Evolutionary conservation across 1,140 invertebrate species (phyloP), one percentile per base, ranked within the genome.

Genomic region (Mycetomoellerius zeteki): DNA sequence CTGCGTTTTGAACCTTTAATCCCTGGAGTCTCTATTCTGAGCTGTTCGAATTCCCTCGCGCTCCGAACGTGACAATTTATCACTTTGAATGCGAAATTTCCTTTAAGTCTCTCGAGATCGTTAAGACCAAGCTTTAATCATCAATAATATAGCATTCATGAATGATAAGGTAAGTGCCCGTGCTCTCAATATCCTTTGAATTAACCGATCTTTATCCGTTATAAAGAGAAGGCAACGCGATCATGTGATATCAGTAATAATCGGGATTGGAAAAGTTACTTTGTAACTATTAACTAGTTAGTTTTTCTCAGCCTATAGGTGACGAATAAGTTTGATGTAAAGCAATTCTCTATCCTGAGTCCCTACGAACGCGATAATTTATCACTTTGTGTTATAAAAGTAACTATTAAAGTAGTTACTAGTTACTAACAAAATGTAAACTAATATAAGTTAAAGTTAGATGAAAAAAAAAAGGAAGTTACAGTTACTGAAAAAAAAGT

Each of bases 1-100:
- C 21, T 81, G 14, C 47, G 14, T 80, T 81, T 69, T 37, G 65
- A 37, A 33, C 4, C 47, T 10, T 56, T 56, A 56, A 56, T 2
- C 47, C 47, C 10, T 54, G 27, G 14, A 54, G 16, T 3, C 12
- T 8, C 72, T 30, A 37, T n/a, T 27, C 27, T 30, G 27, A 14
- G 21, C 6, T 19, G 47, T 5, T 12, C 47, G 24, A 52, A 72
- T 50, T 72, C 14, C 47, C 43, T 30, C 24, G 21, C 69, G 21
- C 47, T n/a, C 7, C 4, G 24, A 52, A 12, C 24, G 47, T 24
- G 6, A 71, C 33, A 27, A 72, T 50, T 30, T 54, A 6, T 73
- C 71, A 52, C 50, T 33, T 16, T 27, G 8, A 27, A 52, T 16
- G 16, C 14, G 67, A 72, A 16, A 52, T 30, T 27, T 50, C n/a